These are phyloP conservation scores for Porites cylindrica DNA, from an alignment of 92 coral and sea anemone genomes.

Conservation along the genomic window DNA sequence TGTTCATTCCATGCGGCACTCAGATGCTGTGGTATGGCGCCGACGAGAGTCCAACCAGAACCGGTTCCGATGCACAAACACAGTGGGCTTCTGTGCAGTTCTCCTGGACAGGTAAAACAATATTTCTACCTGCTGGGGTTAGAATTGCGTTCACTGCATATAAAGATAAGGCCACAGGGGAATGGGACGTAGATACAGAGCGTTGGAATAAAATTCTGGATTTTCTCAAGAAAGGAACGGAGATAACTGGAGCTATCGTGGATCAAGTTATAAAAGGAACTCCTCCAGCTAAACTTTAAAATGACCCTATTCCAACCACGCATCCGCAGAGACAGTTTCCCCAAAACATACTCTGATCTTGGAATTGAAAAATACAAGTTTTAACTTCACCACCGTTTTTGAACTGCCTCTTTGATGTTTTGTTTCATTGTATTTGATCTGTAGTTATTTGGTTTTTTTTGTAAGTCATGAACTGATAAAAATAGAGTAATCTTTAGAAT, in stretches of 20 bases:
- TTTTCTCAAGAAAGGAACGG: conserved; percentile 53
- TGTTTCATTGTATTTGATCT: not conserved
- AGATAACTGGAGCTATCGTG: conserved; percentile 46
- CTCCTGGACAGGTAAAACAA: conserved; percentile 54
- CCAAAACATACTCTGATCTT: not conserved
- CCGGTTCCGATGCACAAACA: conserved; percentile 65
- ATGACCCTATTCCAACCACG: not conserved
- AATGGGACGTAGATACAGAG: conserved; percentile 50
- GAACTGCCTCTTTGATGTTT: not conserved
- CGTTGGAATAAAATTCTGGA: conserved; percentile 55
- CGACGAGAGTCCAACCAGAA: conserved; percentile 61
- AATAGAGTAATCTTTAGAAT: no score
- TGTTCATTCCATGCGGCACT: conserved; percentile 62
- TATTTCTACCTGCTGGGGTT: conserved; percentile 55
- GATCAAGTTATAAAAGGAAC: conserved; percentile 50
- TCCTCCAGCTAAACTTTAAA: conserved; percentile 1
- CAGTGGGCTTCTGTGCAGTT: conserved; percentile 63
- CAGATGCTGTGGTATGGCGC: conserved; percentile 69
- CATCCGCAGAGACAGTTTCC: not conserved
- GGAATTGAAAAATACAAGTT: not conserved
- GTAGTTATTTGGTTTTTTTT: not conserved
- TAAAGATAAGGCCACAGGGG: conserved; percentile 41
- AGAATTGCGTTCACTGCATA: conserved; percentile 45
- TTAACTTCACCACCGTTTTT: not conserved
- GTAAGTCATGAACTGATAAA: no score